A percentile compares a stretch with the other conserved stretches of the same genome.
These are phyloP conservation scores for Callaeas wilsoni DNA, from an alignment of 2,113 vertebrate genomes.

Conservation along the genomic window DNA sequence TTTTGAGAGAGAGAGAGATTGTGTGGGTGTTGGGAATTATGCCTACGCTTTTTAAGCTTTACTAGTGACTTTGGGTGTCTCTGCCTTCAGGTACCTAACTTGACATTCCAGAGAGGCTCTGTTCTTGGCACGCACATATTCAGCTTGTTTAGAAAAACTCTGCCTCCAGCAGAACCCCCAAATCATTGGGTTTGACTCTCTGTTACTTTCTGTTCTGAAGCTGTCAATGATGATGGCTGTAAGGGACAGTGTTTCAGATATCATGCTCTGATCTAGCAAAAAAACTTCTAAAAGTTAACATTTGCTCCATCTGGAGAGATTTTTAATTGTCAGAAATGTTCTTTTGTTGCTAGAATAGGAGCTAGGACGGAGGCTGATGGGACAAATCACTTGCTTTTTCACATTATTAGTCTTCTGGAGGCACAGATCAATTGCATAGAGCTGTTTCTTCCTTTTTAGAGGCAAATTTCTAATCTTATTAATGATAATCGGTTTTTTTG, in stretches of 20 bases:
- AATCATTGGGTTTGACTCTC: background rate
- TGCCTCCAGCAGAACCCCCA: background rate
- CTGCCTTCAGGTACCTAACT: background rate
- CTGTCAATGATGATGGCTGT: background rate
- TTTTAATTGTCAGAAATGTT: background rate
- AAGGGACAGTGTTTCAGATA: background rate
- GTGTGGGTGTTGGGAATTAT: constrained; percentile 3
- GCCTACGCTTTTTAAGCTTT: background rate
- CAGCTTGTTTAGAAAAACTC: background rate
- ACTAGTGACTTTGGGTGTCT: background rate
- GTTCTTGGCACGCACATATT: background rate
- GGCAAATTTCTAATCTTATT: constrained; percentile 43
- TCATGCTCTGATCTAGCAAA: background rate
- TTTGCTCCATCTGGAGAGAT: background rate
- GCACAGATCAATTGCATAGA: constrained; percentile 3
- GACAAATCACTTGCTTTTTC: constrained; percentile 3
- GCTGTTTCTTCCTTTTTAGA: constrained; percentile 30
- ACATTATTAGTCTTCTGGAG: constrained; percentile 18
- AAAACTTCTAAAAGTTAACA: background rate
- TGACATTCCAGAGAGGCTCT: background rate
- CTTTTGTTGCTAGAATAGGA: background rate
- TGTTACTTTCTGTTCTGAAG: background rate
- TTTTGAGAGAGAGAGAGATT: background rate
- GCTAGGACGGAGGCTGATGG: background rate
- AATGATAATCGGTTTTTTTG: constrained; percentile 25